Base-by-base conservation (phyloP, 2,113 vertebrate genomes). In the Aegithalos caudatus region DNA sequence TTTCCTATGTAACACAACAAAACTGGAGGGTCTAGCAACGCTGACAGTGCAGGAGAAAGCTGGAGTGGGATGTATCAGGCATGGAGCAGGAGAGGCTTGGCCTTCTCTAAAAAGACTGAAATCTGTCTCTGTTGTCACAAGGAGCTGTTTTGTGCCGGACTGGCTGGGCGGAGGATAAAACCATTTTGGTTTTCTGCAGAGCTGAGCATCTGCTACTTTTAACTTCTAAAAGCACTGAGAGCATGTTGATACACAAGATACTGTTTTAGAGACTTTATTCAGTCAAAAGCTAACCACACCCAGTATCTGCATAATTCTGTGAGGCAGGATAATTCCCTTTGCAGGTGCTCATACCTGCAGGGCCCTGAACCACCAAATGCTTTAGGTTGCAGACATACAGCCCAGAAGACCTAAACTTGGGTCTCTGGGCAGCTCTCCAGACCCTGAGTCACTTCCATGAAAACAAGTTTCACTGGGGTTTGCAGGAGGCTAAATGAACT, bases 1-100 rank as follows among this genome's bases (percentile, higher is more conserved):
- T 86, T 28, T 78, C 85, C 50, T 66, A 40, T 81, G 64, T 71
- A 81, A 67, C 82, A 92, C 81, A 94, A 56, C 78, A 90, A 76
- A 91, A 76, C 64, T 0, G 0, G 65, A 94, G 92, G 91, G 95
- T 95, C 86, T 94, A 19, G 86, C 83, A 40, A n/a, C 7, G 17
- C 47, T 0, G 1, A 16, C 9, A 3, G 82, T 7, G 51, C 64
- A 54, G 60, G 17, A 82, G 47, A 28, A 92, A 92, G 60, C 51
- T 58, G 44, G 37, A 69, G 82, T 82, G 94, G 92, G 90, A 82
- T 65, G 71, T 16, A 93, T 42, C 25, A 33, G 44, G 15, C 2
- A 4, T 0, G 1, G 60, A 91, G 69, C 86, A 92, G 61, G 86
- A 81, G 28, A 69, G 48, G 31, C 65, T 84, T 84, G 86, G 76